Base-by-base conservation (phyloP, 2,797 vertebrate species). In the Mormyrops boulengeri region DNA sequence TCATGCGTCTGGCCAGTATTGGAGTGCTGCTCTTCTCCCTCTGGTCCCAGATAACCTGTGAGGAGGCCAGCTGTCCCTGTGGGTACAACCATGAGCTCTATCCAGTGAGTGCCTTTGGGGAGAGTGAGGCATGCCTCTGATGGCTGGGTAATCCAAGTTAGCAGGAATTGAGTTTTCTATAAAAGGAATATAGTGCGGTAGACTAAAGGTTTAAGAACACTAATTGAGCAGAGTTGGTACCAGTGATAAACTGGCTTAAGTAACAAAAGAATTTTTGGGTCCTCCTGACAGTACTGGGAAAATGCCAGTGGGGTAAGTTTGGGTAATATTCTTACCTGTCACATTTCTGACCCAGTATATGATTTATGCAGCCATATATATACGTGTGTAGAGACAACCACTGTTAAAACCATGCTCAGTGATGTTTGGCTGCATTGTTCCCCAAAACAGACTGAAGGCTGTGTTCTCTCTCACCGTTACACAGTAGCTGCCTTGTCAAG, bases 1-100 rank as follows among this genome's bases (percentile, higher is more conserved):
- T 99, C 53, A 95, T 99, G 95, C 95, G 97, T 0, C 91, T 99
- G 96, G 97, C 98, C 93, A 99, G 94, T 91, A 97, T 99, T 0
- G 97, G 94, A 0, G 97, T 99, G 89, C 94, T 99, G 90, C 94
- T 99, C 62, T 95, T 98, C 93, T 98, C 98, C 0, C 95, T 99
- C 85, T 97, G 97, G 97, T 96, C 95, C 93, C 97, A 96, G 90
- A 98, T 99, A 92, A 90, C 80, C 88, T 99, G 98, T 92, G 12
- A 4, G 1, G 69, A 88, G 0, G 80, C 84, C 0, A 12, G 90
- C 0, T 99, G 98, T 85, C 3, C 92, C 77, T 99, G 98, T 88
- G 98, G 98, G 89, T 99, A 99, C 93, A 98, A 99, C 95, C 95
- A 97, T 26, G 0, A 91, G 1, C 94, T 96, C 62, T 99, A 99